Evolutionary conservation across 2,113 vertebrate species (phyloP).

Genomic region (human (Homo sapiens)): DNA sequence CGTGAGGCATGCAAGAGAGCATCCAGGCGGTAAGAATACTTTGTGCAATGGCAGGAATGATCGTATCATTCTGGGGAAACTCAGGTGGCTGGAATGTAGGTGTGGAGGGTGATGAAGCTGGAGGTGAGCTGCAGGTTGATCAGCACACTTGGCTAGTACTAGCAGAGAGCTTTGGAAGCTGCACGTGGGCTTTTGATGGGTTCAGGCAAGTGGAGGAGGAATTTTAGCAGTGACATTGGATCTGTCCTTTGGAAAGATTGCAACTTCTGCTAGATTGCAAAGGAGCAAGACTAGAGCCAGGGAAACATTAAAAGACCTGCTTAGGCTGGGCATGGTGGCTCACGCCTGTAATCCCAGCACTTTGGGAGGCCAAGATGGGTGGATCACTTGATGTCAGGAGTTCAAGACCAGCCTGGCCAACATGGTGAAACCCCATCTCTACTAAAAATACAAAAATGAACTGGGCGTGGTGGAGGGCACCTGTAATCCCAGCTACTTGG

Average conservation of each 20-base stretch:
- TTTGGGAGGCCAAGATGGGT: no score
- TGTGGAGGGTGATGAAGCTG: background rate
- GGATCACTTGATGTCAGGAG: no score
- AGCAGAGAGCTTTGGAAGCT: background rate
- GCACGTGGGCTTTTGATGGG: rapidly evolving
- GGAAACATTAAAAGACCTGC: no score
- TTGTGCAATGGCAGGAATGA: background rate
- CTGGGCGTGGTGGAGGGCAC: no score
- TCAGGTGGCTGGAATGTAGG: no score
- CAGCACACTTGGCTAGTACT: background rate
- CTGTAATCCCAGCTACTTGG: no score
- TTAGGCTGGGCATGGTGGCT: no score
- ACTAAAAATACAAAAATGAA: no score
- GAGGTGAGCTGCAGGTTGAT: background rate
- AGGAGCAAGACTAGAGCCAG: background rate
- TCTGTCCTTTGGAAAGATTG: background rate
- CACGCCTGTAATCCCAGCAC: no score
- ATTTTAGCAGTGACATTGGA: background rate
- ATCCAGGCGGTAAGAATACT: background rate
- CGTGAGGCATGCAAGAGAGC: background rate
- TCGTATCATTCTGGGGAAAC: background rate
- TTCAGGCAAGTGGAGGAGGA: background rate
- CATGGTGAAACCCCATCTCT: no score
- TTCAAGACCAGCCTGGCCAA: no score
- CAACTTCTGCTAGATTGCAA: background rate